phyloP scores from a whole-genome alignment of 2,113 vertebrate species.

The Trinectes maculatus region DNA sequence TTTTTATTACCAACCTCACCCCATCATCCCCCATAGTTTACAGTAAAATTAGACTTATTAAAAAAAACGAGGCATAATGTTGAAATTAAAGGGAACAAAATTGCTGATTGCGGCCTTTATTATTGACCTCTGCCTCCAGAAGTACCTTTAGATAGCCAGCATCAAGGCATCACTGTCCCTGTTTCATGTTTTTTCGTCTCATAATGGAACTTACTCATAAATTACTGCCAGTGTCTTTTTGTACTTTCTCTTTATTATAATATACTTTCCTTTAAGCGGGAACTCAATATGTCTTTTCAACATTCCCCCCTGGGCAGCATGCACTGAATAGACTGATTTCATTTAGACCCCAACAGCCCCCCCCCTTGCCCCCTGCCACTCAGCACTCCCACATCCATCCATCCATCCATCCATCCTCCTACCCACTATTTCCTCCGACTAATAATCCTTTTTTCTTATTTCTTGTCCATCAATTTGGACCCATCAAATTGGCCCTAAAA shows the following conservation, averaged over 20 bases:
- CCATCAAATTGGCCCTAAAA: slow-evolving; percentile 76
- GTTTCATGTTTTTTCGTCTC: background rate
- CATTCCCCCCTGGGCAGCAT: slow-evolving; percentile 46
- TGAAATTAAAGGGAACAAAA: slow-evolving; percentile 14
- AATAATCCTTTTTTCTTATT: slow-evolving; percentile 77
- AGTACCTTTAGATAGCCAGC: background rate
- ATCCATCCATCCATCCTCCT: slow-evolving; percentile 41
- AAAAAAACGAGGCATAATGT: background rate
- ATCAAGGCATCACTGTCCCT: slow-evolving; percentile 32
- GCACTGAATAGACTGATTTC: slow-evolving; percentile 66
- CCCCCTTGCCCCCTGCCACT: slow-evolving; percentile 17
- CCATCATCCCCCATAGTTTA: background rate
- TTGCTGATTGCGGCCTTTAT: slow-evolving; percentile 36
- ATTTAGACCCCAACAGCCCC: slow-evolving; percentile 41
- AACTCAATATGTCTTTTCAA: slow-evolving; percentile 58
- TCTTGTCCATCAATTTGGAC: slow-evolving; percentile 68
- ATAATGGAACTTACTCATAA: slow-evolving; percentile 52
- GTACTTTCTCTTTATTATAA: slow-evolving; percentile 51
- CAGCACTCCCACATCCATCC: slow-evolving; percentile 26
- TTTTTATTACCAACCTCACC: background rate
- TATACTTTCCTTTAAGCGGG: slow-evolving; percentile 66
- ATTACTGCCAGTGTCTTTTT: slow-evolving; percentile 57
- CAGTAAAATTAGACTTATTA: slow-evolving; percentile 7
- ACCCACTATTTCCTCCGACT: slow-evolving; percentile 57
- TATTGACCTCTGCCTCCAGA: slow-evolving; percentile 39